These are phyloP conservation scores for Belonocnema kinseyi DNA, from an alignment of 1,140 invertebrate genomes.

Conservation along the genomic window DNA sequence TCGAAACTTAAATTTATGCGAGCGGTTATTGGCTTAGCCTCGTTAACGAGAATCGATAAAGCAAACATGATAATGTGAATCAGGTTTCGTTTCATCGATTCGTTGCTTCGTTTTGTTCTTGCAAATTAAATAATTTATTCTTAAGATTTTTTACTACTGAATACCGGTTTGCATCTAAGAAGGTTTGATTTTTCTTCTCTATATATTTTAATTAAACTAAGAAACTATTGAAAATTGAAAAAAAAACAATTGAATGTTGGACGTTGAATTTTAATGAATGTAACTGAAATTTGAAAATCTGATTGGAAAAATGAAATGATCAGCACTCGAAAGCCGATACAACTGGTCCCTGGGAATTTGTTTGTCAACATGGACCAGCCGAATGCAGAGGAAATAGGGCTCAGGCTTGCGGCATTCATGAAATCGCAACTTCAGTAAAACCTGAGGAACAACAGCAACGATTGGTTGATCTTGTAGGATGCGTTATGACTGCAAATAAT, in stretches of 20 bases:
- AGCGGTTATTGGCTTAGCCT: background rate
- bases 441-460: slow-evolving; percentile 65
- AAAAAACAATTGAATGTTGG: too few species aligned
- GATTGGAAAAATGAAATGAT: background rate
- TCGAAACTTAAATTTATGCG: background rate
- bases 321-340: slow-evolving; percentile 59
- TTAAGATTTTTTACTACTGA: background rate
- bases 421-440: slow-evolving; percentile 60
- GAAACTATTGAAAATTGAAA: too few species aligned
- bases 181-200: too few species aligned
- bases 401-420: slow-evolving; percentile 79
- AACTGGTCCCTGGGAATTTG: slow-evolving; percentile 75
- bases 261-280: too few species aligned
- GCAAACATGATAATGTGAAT: too few species aligned
- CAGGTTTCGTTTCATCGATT: too few species aligned
- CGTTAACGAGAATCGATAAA: too few species aligned
- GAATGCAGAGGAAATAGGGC: slow-evolving; percentile 82
- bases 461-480: slow-evolving; percentile 75
- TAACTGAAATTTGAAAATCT: background rate
- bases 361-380: slow-evolving; percentile 81
- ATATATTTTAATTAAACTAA: too few species aligned
- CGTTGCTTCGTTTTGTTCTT: background rate
- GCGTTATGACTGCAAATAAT: slow-evolving; percentile 74
- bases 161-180: too few species aligned
- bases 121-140: background rate